A percentile compares a stretch with the other conserved stretches of the same genome.
These are phyloP conservation scores for Trogon melanurus DNA, from an alignment of 2,113 vertebrate genomes.

Conservation along the genomic window DNA sequence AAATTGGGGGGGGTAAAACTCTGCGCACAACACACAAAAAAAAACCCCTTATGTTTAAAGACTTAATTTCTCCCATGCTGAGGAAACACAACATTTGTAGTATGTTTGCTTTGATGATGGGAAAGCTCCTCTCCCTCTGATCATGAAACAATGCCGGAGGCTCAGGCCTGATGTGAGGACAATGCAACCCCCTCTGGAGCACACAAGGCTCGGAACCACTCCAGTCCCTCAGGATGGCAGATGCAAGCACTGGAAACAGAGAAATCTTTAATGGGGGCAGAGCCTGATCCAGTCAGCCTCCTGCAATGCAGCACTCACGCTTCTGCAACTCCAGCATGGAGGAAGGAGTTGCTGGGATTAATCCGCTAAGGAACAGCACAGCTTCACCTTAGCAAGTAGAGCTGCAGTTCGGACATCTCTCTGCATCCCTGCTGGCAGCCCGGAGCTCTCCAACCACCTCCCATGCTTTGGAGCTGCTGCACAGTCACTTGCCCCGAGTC, in stretches of 20 bases:
- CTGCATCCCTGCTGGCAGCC: accelerated
- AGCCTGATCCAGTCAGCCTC: background rate
- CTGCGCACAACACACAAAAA: background rate
- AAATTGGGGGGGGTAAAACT: background rate
- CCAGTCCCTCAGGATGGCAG: background rate
- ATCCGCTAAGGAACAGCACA: background rate
- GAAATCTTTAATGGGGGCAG: background rate
- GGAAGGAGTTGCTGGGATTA: background rate
- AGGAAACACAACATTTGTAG: background rate
- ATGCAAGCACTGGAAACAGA: background rate
- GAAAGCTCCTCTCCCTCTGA: background rate
- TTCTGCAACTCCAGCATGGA: background rate
- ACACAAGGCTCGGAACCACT: background rate
- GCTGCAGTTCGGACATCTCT: background rate
- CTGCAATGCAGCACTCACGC: background rate
- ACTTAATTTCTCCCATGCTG: background rate
- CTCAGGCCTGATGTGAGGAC: background rate
- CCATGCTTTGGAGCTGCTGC: background rate
- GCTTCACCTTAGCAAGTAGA: accelerated
- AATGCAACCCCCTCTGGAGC: background rate
- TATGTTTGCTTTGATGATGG: background rate
- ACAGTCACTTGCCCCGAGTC: accelerated
- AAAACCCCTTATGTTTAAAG: background rate
- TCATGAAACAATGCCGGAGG: background rate
- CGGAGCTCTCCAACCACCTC: background rate